Conservation (phyloP, 2,888 invertebrate species). For the Orthonevra nobilis region DNA sequence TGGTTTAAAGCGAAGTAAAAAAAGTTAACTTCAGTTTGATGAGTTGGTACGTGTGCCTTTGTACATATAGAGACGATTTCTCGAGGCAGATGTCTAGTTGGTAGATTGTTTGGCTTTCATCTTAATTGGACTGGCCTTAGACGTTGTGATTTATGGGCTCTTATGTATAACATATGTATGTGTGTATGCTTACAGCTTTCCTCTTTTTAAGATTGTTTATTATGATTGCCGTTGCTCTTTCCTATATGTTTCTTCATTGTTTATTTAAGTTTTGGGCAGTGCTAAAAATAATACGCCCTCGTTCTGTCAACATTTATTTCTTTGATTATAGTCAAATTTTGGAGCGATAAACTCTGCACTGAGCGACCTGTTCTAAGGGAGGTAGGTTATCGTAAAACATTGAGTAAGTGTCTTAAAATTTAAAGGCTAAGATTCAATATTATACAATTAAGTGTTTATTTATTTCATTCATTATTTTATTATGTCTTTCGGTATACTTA, state of each 20-base stretch:
- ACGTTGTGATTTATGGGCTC: constrained; percentile 44
- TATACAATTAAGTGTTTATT: too few species aligned
- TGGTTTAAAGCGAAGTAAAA: constrained; percentile 2
- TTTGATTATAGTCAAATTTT: constrained; percentile 3
- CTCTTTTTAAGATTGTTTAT: constrained; percentile 1
- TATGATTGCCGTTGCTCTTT: background rate
- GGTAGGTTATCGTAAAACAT: too few species aligned
- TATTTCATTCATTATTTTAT: too few species aligned
- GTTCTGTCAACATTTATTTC: background rate
- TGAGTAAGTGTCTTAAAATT: too few species aligned
- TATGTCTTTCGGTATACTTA: too few species aligned
- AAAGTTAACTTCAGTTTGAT: background rate
- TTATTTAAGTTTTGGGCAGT: background rate
- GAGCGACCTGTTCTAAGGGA: too few species aligned
- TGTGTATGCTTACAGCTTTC: background rate
- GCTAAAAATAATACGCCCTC: constrained; percentile 23
- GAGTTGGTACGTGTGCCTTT: too few species aligned
- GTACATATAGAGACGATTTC: constrained; percentile 14
- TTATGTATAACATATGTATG: background rate
- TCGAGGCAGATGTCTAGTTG: constrained; percentile 36
- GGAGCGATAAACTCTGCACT: too few species aligned
- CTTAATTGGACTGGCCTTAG: constrained; percentile 35
- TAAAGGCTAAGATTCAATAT: too few species aligned
- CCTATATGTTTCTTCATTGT: background rate
- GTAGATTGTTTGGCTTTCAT: constrained; percentile 3